These are phyloP conservation scores for Ditylenchus dipsaci DNA, from an alignment of 1,140 invertebrate species.

Conservation along the genomic window DNA sequence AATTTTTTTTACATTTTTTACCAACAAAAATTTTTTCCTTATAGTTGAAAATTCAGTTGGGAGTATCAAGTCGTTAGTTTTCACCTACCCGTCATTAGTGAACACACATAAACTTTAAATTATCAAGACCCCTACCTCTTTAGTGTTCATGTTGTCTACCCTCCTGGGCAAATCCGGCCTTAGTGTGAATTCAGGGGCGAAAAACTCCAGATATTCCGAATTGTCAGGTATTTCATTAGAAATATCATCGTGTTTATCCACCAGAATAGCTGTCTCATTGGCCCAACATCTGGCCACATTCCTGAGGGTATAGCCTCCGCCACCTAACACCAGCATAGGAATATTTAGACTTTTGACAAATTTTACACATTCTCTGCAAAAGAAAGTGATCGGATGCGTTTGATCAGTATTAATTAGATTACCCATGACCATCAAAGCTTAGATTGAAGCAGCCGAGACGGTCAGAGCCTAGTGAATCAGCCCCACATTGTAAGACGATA, in stretches of 20 bases:
- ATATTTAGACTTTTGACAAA: slow-evolving; percentile 90
- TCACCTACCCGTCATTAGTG: slow-evolving; percentile 9
- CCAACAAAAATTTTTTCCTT: too few species aligned
- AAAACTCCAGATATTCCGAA: slow-evolving; percentile 89
- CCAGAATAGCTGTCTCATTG: slow-evolving; percentile 88
- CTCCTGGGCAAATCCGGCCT: slow-evolving; percentile 79
- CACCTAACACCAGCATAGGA: slow-evolving; percentile 87
- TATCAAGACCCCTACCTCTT: slow-evolving; percentile 62
- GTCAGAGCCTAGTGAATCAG: slow-evolving; percentile 92
- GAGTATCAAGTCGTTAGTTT: too few species aligned
- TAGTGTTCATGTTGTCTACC: slow-evolving; percentile 84
- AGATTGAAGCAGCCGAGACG: slow-evolving; percentile 82
- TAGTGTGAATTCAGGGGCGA: slow-evolving; percentile 86
- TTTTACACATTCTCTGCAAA: slow-evolving; percentile 78
- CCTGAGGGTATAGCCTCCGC: slow-evolving; percentile 83
- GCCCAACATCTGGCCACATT: slow-evolving; percentile 99
- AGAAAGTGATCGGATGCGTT: slow-evolving; percentile 12
- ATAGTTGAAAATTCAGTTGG: too few species aligned
- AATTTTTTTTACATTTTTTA: too few species aligned
- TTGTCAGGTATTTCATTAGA: slow-evolving; percentile 80
- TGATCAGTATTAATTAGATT: slow-evolving; percentile 39
- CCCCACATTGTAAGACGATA: slow-evolving; percentile 95
- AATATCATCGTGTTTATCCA: slow-evolving; percentile 74
- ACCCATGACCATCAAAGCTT: slow-evolving; percentile 80
- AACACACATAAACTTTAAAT: too few species aligned